Base-by-base conservation (phyloP, 2,888 invertebrate genomes). In the Alcis repandata region DNA sequence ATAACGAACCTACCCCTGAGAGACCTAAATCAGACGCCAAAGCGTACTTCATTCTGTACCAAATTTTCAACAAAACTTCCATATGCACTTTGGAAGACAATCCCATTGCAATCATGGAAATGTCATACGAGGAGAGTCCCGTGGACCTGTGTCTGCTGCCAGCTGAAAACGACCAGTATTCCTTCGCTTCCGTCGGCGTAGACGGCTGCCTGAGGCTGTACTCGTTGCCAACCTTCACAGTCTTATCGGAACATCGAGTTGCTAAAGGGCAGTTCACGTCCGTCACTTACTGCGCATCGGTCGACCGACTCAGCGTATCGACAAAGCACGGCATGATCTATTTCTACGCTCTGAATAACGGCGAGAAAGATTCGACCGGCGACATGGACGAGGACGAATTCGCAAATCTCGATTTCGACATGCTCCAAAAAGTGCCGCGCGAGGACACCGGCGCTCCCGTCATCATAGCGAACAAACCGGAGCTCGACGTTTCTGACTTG, bases 271-370 rank as follows among this genome's bases (percentile, higher is more conserved):
- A 95, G 79, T 98, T 98, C 80, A 95, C 97, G 13, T 97, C 98
- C 0, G 96, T 96, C 1, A 96, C 96, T 0, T 98, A 97, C 86
- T 98, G 98, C 85, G 96, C 97, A 63, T 97, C 98, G 91, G 95
- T 98, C 65, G 98, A 98, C 80, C 94, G 98, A 52, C 92, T 98
- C 33, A 98, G 98, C 85, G 97, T 96, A 1, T 96, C 97, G 46
- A 97, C 98, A 0, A 95, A 95, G 74, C 95, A 95, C 59, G 98
- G 98, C 4, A 95, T 96, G 69, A 94, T 98, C 56, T 96, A 97
- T 80, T 98, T 98, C 88, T 97, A 96, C 81, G 95, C 96, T 0
- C 90, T 97, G 27, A 96, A 96, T 68, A 96, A 96, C 63, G 92
- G 94, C 0, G 97, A 97, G 74, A 96, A 95, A 72, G 96, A 97